phyloP scores from a whole-genome alignment of 2,888 invertebrate genomes.

The Habrosyne pyritoides region DNA sequence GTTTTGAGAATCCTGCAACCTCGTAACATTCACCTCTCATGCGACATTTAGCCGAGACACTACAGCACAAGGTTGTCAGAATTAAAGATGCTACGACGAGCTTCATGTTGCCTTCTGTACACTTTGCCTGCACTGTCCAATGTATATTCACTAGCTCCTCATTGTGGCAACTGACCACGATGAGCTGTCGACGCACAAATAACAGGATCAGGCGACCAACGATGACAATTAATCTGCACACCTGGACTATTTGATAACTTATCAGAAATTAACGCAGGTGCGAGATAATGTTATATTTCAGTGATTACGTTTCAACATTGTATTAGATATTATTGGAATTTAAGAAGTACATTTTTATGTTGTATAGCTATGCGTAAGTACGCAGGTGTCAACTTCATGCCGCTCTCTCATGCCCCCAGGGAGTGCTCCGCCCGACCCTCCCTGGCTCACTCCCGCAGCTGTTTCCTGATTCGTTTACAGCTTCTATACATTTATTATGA shows the following conservation, averaged over 20 bases:
- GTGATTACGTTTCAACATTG: constrained; percentile 21
- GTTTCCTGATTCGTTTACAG: constrained; percentile 27
- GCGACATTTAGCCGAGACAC: constrained; percentile 53
- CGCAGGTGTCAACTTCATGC: constrained; percentile 41
- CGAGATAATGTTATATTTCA: constrained; percentile 45
- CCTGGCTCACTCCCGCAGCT: constrained; percentile 36
- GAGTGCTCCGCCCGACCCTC: constrained; percentile 8
- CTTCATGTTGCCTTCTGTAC: constrained; percentile 42
- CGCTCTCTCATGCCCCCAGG: constrained; percentile 24
- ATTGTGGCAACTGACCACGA: constrained; percentile 10
- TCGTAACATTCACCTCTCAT: constrained; percentile 58
- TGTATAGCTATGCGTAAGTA: constrained; percentile 19
- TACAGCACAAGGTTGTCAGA: constrained; percentile 46
- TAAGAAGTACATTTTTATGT: constrained; percentile 14
- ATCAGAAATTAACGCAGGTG: constrained; percentile 68
- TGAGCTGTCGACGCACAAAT: constrained; percentile 22
- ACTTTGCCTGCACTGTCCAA: constrained; percentile 15
- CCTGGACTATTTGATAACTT: constrained; percentile 50
- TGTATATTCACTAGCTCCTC: constrained; percentile 16
- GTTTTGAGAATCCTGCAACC: constrained; percentile 47
- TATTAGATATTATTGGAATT: constrained; percentile 14
- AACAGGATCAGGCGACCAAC: constrained; percentile 23
- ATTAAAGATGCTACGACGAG: constrained; percentile 27
- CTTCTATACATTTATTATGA: constrained; percentile 61
- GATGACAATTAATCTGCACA: constrained; percentile 37